Percentiles rank a stretch among this genome's conserved stretches.
phyloP scores from a whole-genome alignment of 2,797 vertebrate genomes.

The Zenarchopterus dispar region DNA sequence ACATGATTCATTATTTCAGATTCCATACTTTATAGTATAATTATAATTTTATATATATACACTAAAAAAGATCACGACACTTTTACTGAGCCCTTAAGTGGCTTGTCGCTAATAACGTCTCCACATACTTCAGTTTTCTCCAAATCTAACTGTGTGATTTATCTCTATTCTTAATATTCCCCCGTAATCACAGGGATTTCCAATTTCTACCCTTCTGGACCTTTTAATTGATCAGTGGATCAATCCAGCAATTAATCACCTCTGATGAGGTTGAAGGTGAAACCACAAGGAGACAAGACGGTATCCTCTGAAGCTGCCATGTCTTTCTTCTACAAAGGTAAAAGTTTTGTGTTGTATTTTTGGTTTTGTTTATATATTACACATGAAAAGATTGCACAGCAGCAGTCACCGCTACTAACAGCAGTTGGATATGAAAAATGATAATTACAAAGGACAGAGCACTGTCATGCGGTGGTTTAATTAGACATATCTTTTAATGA shows the following conservation, averaged over 20 bases:
- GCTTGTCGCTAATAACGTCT: slow-evolving; percentile 5
- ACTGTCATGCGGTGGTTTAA: background rate
- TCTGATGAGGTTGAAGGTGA: slow-evolving; percentile 64
- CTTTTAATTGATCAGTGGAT: slow-evolving; percentile 70
- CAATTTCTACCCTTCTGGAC: slow-evolving; percentile 19
- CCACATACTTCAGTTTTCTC: background rate
- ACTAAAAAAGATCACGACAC: no score
- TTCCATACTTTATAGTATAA: no score
- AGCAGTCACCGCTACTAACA: background rate
- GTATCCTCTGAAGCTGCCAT: background rate
- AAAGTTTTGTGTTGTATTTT: background rate
- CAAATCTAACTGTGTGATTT: slow-evolving; percentile 20
- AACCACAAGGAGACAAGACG: slow-evolving; percentile 7
- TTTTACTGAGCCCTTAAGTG: no score
- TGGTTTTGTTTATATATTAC: background rate
- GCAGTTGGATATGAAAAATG: background rate
- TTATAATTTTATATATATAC: no score
- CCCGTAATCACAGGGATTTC: slow-evolving; percentile 54
- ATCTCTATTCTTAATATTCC: slow-evolving; percentile 53
- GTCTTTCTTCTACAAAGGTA: background rate
- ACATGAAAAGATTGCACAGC: no score
- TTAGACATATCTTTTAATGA: background rate
- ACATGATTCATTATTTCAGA: no score
- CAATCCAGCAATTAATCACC: slow-evolving; percentile 79
- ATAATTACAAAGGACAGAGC: background rate